Evolutionary conservation across 1,140 invertebrate species (phyloP).

Genomic region (Drosophila jambulina): DNA sequence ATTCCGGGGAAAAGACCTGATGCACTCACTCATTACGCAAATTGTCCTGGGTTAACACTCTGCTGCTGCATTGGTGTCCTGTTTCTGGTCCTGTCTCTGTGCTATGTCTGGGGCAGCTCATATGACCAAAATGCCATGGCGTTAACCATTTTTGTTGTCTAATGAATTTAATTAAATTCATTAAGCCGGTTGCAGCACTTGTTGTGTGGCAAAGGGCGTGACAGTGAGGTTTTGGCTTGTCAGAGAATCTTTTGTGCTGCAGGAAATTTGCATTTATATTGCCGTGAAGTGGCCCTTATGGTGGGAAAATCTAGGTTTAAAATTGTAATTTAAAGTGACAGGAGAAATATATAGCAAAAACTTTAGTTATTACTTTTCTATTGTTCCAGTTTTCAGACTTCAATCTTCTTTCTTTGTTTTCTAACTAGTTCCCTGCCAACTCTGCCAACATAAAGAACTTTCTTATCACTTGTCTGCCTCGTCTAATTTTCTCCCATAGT

Average conservation of each 20-base stretch:
- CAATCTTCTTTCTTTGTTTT: neutral
- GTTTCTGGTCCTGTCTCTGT: conserved; percentile 1
- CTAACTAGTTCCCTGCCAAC: conserved; percentile 18
- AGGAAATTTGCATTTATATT: conserved; percentile 31
- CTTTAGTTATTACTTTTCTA: neutral
- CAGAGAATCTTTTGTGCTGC: conserved; percentile 1
- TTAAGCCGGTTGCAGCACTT: conserved; percentile 49
- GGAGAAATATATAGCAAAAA: neutral
- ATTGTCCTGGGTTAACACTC: conserved; percentile 64
- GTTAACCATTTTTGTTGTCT: conserved; percentile 36
- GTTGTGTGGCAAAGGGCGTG: conserved; percentile 2
- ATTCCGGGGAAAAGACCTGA: conserved; percentile 2
- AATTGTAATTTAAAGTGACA: neutral
- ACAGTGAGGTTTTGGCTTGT: conserved; percentile 3
- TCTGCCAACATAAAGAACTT: conserved; percentile 13
- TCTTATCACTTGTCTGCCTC: conserved; percentile 28
- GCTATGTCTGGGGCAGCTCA: conserved; percentile 27
- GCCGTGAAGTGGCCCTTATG: neutral
- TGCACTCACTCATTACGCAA: conserved; percentile 72
- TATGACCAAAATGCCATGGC: conserved; percentile 38
- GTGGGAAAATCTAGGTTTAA: neutral
- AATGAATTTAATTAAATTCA: conserved; percentile 80
- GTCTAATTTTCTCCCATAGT: conserved; percentile 2
- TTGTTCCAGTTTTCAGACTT: neutral
- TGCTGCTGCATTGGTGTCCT: conserved; percentile 33